Evolutionary conservation across 2,888 invertebrate genomes (phyloP), one percentile per base, ranked within the genome.

Genomic region (Tiliacea aurago): DNA sequence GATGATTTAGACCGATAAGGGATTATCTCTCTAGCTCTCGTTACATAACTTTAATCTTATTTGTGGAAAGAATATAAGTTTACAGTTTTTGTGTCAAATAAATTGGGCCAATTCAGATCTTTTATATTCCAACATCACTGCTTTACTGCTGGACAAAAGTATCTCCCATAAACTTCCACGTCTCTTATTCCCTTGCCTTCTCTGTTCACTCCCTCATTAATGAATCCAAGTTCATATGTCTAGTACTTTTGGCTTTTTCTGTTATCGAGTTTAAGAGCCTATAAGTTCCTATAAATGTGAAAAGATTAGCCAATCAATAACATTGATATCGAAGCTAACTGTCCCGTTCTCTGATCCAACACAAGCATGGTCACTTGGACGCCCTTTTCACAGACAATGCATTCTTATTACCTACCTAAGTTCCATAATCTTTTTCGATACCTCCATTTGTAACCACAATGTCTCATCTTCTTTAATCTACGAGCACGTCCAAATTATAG

Each of bases 1-100:
- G 51, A 11, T 66, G 53, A 43, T 64, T 65, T 23, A 64, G n/a
- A 75, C 76, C 53, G 84, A 80, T 80, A 68, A 53, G 49, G n/a
- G 33, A 43, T 53, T 45, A 68, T 43, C 15, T 65, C 45, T 65
- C 45, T 33, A 43, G 64, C 28, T 80, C 74, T 80, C 47, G 33
- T 73, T 43, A 49, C 80, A 80, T 73, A 53, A 63, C 9, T 55
- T 67, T 64, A 18, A 56, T 66, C 78, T 51, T 58, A 33, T 53
- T 75, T 41, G 10, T 51, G 58, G n/a, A 53, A 59, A 45, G 20
- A n/a, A 15, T 13, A 37, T 55, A 23, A 53, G 23, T 49, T 49
- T 20, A 9, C 3, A 9, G 20, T 49, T 49, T 49, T 55, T 55
- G 18, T 23, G 18, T 23, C 23, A 55, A 15, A 6, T 15, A 55